Percentiles rank a stretch among this genome's conserved stretches.
phyloP scores from a whole-genome alignment of 2,888 invertebrate genomes.

The Eristalinus aeneus region DNA sequence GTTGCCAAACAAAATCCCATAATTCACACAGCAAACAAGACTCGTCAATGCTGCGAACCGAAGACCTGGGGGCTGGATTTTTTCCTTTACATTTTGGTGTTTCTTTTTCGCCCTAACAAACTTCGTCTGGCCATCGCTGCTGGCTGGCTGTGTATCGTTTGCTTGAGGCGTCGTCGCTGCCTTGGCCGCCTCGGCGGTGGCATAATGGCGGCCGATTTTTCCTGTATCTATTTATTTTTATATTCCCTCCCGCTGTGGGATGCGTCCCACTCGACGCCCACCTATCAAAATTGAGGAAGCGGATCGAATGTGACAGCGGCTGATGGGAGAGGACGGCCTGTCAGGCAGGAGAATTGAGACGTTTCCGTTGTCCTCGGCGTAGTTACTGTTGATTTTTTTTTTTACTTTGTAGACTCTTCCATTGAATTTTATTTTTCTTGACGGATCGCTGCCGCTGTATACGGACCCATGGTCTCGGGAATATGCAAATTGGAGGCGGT shows the following conservation, averaged over 20 bases:
- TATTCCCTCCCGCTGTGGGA: constrained; percentile 10
- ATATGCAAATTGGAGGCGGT: constrained; percentile 61
- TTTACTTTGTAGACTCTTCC: constrained; percentile 8
- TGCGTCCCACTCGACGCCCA: neutral
- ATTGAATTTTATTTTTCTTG: constrained; percentile 37
- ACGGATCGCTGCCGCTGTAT: neutral
- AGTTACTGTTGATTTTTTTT: too few relatives aligned
- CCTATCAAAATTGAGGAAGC: constrained; percentile 11
- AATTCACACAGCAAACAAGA: constrained; percentile 61
- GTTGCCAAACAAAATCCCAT: constrained; percentile 67
- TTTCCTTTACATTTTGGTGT: neutral
- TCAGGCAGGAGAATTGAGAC: neutral
- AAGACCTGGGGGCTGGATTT: constrained; percentile 41
- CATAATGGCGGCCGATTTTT: constrained; percentile 69
- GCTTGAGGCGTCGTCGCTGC: constrained; percentile 26
- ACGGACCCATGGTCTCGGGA: constrained; percentile 12
- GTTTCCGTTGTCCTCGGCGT: neutral
- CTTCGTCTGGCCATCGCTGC: constrained; percentile 3
- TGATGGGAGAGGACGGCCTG: constrained; percentile 29
- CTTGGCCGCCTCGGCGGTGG: constrained; percentile 5
- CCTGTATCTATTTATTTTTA: constrained; percentile 58
- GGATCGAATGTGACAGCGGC: neutral
- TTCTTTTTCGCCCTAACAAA: neutral
- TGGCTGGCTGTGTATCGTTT: constrained; percentile 39
- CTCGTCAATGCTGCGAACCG: constrained; percentile 47